phyloP scores from a whole-genome alignment of 2,797 vertebrate species.

The Dendrocincla tyrannina region DNA sequence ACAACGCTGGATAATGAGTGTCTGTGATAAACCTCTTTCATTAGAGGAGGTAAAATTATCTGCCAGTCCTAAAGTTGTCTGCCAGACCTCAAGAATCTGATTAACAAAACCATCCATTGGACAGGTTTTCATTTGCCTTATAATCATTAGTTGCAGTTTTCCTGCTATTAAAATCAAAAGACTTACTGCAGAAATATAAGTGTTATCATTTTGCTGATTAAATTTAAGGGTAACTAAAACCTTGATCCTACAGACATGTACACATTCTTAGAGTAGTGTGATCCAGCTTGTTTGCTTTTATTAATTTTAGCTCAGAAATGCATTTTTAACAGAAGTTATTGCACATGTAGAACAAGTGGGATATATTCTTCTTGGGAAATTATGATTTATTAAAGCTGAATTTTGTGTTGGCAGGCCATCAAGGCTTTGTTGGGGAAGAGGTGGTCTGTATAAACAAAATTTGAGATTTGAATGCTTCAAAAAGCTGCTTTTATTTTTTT shows the following conservation, averaged over 20 bases:
- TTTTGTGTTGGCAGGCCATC: neutral
- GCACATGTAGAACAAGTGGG: neutral
- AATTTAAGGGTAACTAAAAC: neutral
- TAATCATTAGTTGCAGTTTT: neutral
- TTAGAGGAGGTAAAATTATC: neutral
- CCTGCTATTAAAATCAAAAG: neutral
- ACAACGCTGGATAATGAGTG: neutral
- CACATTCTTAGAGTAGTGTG: neutral
- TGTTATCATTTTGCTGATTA: neutral
- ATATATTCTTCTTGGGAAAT: neutral
- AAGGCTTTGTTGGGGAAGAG: neutral
- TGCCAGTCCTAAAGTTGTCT: neutral
- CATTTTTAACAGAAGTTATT: neutral
- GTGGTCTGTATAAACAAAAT: neutral
- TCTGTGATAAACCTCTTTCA: neutral
- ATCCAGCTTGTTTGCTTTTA: neutral
- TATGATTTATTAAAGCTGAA: neutral
- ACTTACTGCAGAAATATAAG: neutral
- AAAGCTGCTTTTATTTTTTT: conserved; percentile 44
- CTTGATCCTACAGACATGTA: neutral
- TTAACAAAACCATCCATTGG: neutral
- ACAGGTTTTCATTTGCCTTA: neutral
- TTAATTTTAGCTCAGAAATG: neutral
- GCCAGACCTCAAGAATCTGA: neutral
- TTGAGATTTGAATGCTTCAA: conserved; percentile 14